These are phyloP conservation scores for Halictus ligatus DNA, from an alignment of 2,888 invertebrate genomes.

Conservation along the genomic window DNA sequence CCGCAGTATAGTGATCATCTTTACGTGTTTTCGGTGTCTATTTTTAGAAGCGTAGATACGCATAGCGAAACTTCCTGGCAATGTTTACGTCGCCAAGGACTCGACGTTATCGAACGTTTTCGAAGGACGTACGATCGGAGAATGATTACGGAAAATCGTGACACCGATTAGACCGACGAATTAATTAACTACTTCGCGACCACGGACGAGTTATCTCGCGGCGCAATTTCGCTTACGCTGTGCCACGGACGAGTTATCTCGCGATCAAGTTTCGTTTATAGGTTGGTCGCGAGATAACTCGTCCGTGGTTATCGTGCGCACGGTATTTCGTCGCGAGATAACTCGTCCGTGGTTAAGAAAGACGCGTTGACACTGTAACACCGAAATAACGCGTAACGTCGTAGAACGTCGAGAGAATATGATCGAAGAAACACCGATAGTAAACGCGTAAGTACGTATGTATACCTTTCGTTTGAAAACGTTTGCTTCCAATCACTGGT, in stretches of 20 bases:
- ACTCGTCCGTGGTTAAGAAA: no score
- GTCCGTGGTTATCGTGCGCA: no score
- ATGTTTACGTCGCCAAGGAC: neutral
- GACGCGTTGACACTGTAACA: neutral
- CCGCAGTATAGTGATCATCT: neutral
- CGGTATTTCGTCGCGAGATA: no score
- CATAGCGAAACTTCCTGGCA: neutral
- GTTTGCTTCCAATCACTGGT: neutral
- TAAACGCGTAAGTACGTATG: neutral
- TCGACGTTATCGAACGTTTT: neutral
- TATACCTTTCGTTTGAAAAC: neutral
- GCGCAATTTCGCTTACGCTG: no score
- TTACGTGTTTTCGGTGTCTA: conserved; percentile 19
- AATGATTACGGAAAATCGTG: neutral
- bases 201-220: no score
- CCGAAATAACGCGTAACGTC: neutral
- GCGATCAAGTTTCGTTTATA: no score
- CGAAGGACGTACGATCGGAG: neutral
- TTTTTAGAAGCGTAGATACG: conserved; percentile 16
- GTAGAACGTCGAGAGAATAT: neutral
- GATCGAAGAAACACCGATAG: neutral
- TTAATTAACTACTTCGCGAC: no score
- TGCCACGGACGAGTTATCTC: no score
- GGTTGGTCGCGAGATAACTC: no score
- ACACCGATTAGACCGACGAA: neutral